phyloP scores from a whole-genome alignment of 2,113 vertebrate genomes.

The Cyprinodon brontotheroides region DNA sequence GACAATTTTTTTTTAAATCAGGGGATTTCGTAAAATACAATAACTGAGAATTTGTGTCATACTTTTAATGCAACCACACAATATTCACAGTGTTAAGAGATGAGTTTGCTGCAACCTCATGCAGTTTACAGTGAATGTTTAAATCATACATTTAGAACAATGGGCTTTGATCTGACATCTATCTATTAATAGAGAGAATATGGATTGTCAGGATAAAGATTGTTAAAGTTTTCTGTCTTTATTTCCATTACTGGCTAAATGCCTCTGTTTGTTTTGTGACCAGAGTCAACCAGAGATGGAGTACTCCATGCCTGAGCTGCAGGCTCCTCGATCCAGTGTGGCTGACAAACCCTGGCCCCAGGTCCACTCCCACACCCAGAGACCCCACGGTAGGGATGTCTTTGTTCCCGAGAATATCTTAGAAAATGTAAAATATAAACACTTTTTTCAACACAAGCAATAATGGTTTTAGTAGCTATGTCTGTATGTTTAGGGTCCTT shows the following conservation, averaged over 20 bases:
- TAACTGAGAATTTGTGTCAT: too few species aligned
- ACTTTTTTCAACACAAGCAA: too few species aligned
- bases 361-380: constrained; percentile 78
- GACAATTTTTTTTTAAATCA: too few species aligned
- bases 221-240: neutral
- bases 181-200: neutral
- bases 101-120: neutral
- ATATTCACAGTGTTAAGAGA: neutral
- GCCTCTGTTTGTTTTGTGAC: neutral
- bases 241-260: neutral
- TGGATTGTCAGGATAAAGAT: neutral
- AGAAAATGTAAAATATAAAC: too few species aligned
- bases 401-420: neutral
- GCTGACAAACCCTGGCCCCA: constrained; percentile 83
- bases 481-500: too few species aligned
- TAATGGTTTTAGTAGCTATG: too few species aligned
- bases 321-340: constrained; percentile 78
- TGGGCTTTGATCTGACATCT: neutral
- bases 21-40: too few species aligned
- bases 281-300: constrained; percentile 93
- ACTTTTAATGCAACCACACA: neutral
- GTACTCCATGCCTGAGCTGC: constrained; percentile 79
- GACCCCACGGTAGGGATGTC: constrained; percentile 83
- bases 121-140: neutral
- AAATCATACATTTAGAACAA: neutral